These are phyloP conservation scores for Lampris incognitus DNA, from an alignment of 2,113 vertebrate species.

Conservation along the genomic window DNA sequence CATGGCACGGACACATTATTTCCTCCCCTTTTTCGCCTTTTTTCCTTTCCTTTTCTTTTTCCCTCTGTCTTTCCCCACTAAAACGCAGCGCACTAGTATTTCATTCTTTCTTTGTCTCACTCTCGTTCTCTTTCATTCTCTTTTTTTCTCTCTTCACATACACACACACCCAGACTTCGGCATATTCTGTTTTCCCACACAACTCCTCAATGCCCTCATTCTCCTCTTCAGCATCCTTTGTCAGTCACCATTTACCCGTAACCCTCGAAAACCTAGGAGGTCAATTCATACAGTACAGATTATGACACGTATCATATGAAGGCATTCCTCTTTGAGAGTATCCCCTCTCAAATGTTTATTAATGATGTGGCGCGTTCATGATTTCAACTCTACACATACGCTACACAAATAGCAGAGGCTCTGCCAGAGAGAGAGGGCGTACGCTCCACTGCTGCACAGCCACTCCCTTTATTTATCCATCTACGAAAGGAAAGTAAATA, in stretches of 20 bases:
- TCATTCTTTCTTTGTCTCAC: constrained; percentile 27
- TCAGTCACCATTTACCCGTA: background rate
- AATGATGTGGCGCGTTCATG: constrained; percentile 57
- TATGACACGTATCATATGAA: constrained; percentile 38
- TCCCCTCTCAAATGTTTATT: constrained; percentile 56
- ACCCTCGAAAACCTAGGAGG: constrained; percentile 33
- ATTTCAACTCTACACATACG: constrained; percentile 35
- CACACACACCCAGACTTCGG: constrained; percentile 34
- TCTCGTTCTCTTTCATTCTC: constrained; percentile 25
- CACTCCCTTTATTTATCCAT: constrained; percentile 63
- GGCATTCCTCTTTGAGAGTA: constrained; percentile 32
- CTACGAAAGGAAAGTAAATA: constrained; percentile 50
- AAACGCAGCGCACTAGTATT: background rate
- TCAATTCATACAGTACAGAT: constrained; percentile 32
- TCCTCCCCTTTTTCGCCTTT: constrained; percentile 6
- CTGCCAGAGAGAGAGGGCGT: constrained; percentile 58
- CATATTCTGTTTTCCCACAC: constrained; percentile 3
- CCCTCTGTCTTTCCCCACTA: background rate
- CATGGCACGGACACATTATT: background rate
- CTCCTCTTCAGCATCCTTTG: constrained; percentile 1
- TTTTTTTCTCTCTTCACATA: constrained; percentile 44
- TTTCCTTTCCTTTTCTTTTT: background rate
- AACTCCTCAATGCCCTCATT: constrained; percentile 1
- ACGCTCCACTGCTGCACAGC: constrained; percentile 51
- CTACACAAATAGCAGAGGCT: constrained; percentile 32